Base-by-base conservation (phyloP, 2,888 invertebrate species). In the Pollenia amentaria region DNA sequence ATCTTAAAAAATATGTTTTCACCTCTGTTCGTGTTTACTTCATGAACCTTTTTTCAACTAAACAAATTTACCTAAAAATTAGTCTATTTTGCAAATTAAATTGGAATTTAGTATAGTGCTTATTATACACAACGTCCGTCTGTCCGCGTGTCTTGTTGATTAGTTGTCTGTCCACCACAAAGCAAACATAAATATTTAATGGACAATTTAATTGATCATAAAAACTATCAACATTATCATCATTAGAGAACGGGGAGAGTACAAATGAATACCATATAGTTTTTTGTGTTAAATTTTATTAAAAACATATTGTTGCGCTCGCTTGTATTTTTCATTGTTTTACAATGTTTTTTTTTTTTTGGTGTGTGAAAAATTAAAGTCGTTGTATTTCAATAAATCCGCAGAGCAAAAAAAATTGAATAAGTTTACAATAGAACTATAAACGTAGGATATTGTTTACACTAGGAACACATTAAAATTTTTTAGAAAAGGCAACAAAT, bases 151-250 rank as follows among this genome's bases (percentile, higher is more conserved):
- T 53, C 44, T 46, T 6, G 29, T 29, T 29, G 29, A 0, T 29
- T 29, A 6, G 29, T 29, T 18, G 51, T 55, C 40, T 55, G 69
- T 55, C 53, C 46, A 57, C 57, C 69, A 82, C 69, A 82, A 75
- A 70, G 65, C 69, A 18, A 38, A 86, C 73, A 38, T 75, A 76
- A 86, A 83, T 42, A 42, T 79, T 86, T 76, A 79, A 86, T 81
- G 75, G 55, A 79, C 75, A 83, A 83, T 86, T 83, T 86, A 83
- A 83, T 79, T 83, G 75, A 38, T 72, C 83, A 79, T 86, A 73
- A 87, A 85, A 76, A 84, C 57, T 60, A 55, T 83, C 46, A 73
- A 46, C 55, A 40, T 21, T 18, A 38, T 79, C 44, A 62, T 55
- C 46, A 76, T 29, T 21, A 42, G 69, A 11, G 40, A 42, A 60